These are phyloP conservation scores for Gymnoscopelus braueri DNA, from an alignment of 2,797 vertebrate genomes.

Conservation along the genomic window DNA sequence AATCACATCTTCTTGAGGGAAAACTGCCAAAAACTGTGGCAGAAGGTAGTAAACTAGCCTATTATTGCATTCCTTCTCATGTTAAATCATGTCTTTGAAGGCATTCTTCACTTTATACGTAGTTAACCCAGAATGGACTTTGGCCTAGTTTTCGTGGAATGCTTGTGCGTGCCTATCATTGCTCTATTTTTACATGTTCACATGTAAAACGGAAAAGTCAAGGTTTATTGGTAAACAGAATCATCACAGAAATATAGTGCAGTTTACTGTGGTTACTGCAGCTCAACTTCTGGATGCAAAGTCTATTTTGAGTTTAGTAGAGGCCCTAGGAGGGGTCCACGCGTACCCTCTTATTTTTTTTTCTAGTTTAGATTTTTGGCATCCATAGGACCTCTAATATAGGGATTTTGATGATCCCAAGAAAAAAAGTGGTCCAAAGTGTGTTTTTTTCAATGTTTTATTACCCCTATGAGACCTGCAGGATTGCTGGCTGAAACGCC, in stretches of 20 bases:
- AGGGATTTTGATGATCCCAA: no score
- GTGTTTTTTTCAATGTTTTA: no score
- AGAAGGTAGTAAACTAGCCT: background rate
- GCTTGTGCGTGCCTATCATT: slow-evolving; percentile 6
- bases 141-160: slow-evolving; percentile 31
- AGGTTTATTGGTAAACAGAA: background rate
- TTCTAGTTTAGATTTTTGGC: no score
- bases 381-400: no score
- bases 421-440: no score
- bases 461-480: no score
- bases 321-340: no score
- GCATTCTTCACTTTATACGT: background rate
- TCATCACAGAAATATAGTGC: background rate
- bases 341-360: no score
- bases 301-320: slow-evolving; percentile 12
- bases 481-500: no score
- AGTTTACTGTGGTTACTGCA: background rate
- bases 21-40: background rate
- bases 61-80: background rate
- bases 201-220: background rate
- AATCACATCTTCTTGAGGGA: background rate
- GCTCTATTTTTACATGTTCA: background rate
- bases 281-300: background rate
- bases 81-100: background rate
- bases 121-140: background rate